Conservation (phyloP, 37 sponge, comb jelly and placozoan species). For the Agelas oroides region DNA sequence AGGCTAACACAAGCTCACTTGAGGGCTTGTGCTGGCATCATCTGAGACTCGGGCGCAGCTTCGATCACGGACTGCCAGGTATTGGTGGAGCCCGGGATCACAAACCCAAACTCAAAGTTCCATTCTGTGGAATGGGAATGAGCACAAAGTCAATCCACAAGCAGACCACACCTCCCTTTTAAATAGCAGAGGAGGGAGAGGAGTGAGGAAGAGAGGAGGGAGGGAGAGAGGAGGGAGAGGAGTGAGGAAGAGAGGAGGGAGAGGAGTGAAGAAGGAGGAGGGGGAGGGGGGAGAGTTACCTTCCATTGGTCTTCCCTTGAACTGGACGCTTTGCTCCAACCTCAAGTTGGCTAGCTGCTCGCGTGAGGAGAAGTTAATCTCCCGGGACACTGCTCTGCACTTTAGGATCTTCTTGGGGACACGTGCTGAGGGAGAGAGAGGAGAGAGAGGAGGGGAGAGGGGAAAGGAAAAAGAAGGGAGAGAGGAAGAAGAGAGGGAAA, state of each 20-base stretch:
- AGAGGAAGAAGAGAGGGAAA: not conserved
- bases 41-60: constrained; percentile 90
- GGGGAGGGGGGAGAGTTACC: constrained; percentile 43
- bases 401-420: constrained; percentile 96
- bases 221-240: too few species aligned
- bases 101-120: constrained; percentile 98
- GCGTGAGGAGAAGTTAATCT: constrained; percentile 92
- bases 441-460: not conserved
- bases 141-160: too few species aligned
- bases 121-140: constrained; percentile 73
- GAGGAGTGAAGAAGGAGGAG: too few species aligned
- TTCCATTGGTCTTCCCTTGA: constrained; percentile 90
- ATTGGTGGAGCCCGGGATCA: constrained; percentile 97
- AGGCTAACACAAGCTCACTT: constrained; percentile 54
- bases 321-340: constrained; percentile 89
- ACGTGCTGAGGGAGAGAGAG: constrained; percentile 56
- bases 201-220: too few species aligned
- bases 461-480: not conserved
- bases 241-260: too few species aligned
- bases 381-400: constrained; percentile 87
- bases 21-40: constrained; percentile 92
- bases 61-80: constrained; percentile 99
- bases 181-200: too few species aligned
- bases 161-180: too few species aligned
- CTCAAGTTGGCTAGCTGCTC: constrained; percentile 79